Conservation (phyloP, 2,888 invertebrate species). For the Caenorhabditis angaria region DNA sequence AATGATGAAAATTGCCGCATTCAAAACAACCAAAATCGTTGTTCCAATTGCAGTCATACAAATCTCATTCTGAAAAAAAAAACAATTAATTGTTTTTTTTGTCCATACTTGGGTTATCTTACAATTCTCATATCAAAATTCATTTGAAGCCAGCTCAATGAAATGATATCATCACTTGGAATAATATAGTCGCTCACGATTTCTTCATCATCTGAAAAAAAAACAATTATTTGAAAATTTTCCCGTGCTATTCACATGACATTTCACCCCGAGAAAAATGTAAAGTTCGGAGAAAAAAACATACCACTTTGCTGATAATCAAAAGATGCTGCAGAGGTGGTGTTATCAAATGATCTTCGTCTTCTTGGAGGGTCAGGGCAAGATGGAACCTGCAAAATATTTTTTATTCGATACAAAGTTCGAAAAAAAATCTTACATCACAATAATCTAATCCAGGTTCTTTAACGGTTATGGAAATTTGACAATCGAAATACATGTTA, state of each 20-base stretch:
- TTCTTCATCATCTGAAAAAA: constrained; percentile 14
- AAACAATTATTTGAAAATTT: no score
- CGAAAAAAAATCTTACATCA: constrained; percentile 49
- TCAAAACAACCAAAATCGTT: constrained; percentile 43
- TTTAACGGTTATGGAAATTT: constrained; percentile 68
- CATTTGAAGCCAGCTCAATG: constrained; percentile 40
- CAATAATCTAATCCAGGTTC: constrained; percentile 66
- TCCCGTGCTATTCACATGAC: background rate
- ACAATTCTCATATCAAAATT: constrained; percentile 46
- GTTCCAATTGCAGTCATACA: constrained; percentile 56
- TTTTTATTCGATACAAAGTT: background rate
- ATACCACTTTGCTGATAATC: background rate
- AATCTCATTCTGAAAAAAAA: constrained; percentile 40
- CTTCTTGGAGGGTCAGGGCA: constrained; percentile 67
- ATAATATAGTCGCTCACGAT: constrained; percentile 46
- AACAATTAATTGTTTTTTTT: background rate
- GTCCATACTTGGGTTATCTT: constrained; percentile 1
- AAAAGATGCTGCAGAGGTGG: background rate
- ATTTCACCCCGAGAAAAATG: background rate
- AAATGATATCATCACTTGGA: constrained; percentile 42
- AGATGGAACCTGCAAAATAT: constrained; percentile 54
- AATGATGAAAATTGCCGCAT: constrained; percentile 32
- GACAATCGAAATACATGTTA: constrained; percentile 70
- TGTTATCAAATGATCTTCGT: constrained; percentile 37
- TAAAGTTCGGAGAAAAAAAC: background rate